Evolutionary conservation across 2,113 vertebrate species (phyloP), one percentile per base, ranked within the genome.

Genomic region (Platycercus adscitus): DNA sequence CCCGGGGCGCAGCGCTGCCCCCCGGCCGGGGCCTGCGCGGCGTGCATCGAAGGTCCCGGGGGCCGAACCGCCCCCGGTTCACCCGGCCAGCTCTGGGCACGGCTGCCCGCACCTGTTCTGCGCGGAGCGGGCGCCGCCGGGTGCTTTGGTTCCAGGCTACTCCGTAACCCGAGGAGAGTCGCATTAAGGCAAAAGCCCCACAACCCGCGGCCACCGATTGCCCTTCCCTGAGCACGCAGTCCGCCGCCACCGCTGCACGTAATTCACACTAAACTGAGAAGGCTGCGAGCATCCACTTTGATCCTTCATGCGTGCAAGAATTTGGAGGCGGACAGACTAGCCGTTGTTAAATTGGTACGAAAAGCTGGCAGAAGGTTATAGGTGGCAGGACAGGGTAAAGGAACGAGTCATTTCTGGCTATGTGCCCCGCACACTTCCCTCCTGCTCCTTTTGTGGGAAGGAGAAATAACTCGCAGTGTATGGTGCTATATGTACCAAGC

Each of bases 281-380:
- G 25, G 23, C 79, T 11, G 31, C 11, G 1, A 2, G 58, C 4
- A 0, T 8, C 29, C 24, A 0, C 77, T 31, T 19, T 1, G 24
- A 13, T 56, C 44, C 37, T 41, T 29, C 49, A 2, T 2, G 82
- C n/a, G 29, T 1, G 23, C 44, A 28, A 35, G 52, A 31, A 44
- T n/a, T 39, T 7, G 35, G 43, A 35, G 44, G 12, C 43, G 47
- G 25, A 66, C 58, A 14, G 29, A 26, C 1, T 2, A 35, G 13
- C 23, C 1, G 0, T 15, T 4, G 29, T 68, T 16, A 53, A 20
- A 31, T 1, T 6, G 58, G 11, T 31, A 44, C 4, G 49, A 63
- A 55, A 49, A 46, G 10, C 52, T 7, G 70, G 11, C 33, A 44
- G 70, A 24, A 61, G 33, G 75, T 43, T 58, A 13, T 0, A 5